Evolutionary conservation across 2,888 invertebrate species (phyloP), one percentile per base, ranked within the genome.

Genomic region (Eilema depressum): DNA sequence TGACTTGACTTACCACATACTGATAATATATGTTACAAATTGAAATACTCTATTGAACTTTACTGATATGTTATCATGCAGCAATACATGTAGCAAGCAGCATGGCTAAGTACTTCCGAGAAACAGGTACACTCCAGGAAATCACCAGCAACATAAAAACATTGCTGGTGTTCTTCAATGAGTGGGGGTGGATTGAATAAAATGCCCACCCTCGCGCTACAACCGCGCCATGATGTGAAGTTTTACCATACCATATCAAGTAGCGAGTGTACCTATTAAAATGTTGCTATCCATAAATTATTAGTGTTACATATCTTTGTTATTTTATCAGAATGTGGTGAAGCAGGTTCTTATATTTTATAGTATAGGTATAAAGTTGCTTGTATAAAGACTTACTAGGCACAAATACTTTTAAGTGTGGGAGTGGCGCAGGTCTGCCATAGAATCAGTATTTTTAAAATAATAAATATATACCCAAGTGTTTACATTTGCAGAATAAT

Each of bases 361-460:
- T 72, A 53, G 23, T 57, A 56, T 33, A 71, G 61, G 14, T 70
- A 69, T 77, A 62, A 74, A 71, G 66, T 76, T 82, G 81, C 83
- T 83, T 80, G 61, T 74, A 72, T 74, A 72, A 75, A 80, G 74
- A 77, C 77, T 75, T 75, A 74, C 14, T 66, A 75, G 71, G 82
- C 82, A 80, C 80, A 82, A 82, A 79, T 76, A 76, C 69, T 70
- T 78, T 73, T 74, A 69, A 73, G 56, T 70, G 69, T 73, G 66
- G 63, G 71, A 68, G 61, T 28, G 57, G 70, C 76, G 73, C 71
- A 79, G 67, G 73, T 77, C 69, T 74, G 83, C 83, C 83, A 82
- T 83, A 70, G 78, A 76, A 81, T 77, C 82, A 83, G 82, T 82
- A 82, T 82, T 82, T 71, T 80, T 79, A 72, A 73, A 75, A 75